phyloP scores from a whole-genome alignment of 1,140 invertebrate species.

The Sitophilus oryzae region DNA sequence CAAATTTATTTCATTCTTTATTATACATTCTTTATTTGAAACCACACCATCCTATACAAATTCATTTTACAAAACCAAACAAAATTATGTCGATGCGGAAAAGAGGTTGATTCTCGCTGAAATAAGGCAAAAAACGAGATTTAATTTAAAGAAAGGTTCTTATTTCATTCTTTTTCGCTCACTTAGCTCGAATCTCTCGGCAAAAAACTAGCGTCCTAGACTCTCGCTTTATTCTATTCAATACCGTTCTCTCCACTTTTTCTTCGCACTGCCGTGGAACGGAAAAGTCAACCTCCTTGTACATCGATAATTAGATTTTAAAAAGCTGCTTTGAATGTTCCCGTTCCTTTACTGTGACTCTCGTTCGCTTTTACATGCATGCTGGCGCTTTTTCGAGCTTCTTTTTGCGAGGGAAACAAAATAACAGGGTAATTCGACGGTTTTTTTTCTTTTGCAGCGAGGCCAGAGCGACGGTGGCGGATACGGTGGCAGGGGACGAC shows the following conservation, averaged over 20 bases:
- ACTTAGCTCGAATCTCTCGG: neutral
- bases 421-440: neutral
- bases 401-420: neutral
- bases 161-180: neutral
- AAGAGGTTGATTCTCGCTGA: too few relatives aligned
- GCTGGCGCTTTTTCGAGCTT: neutral
- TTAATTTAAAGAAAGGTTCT: neutral
- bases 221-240: neutral
- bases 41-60: too few relatives aligned
- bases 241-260: neutral
- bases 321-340: conserved; percentile 3
- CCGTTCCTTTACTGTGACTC: neutral
- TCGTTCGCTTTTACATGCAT: conserved; percentile 6
- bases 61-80: too few relatives aligned
- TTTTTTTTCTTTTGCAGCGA: conserved; percentile 19
- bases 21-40: too few relatives aligned
- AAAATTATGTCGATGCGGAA: too few relatives aligned
- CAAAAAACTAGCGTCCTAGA: neutral
- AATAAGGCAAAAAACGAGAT: neutral
- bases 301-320: conserved; percentile 1
- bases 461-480: conserved; percentile 19
- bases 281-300: neutral
- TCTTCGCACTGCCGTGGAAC: neutral
- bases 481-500: conserved; percentile 18
- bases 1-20: too few relatives aligned